Conservation (phyloP, 2,113 vertebrate species). For the Seriola dumerili region DNA sequence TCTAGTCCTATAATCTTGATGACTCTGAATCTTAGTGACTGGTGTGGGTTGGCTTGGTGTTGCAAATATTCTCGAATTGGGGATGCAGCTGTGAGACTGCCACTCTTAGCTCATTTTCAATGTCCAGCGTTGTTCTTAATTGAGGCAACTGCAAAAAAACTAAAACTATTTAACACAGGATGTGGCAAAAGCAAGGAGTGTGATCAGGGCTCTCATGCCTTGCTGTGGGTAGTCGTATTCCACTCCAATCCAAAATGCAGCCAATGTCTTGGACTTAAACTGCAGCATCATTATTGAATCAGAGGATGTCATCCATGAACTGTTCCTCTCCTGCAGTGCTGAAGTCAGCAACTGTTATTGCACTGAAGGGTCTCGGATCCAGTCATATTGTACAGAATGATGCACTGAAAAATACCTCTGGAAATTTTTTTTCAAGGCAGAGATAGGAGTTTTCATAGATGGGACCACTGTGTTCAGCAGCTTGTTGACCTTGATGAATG, state of each 20-base stretch:
- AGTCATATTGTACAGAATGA: background rate
- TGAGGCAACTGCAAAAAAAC: no score
- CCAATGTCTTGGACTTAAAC: no score
- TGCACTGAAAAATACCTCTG: no score
- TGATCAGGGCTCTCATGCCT: no score
- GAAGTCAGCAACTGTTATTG: background rate
- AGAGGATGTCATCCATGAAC: constrained; percentile 1
- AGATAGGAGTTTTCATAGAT: no score
- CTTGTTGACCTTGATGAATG: no score
- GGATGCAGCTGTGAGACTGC: background rate
- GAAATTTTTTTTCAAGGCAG: no score
- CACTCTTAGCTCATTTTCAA: background rate
- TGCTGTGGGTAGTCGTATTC: background rate
- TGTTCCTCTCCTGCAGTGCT: background rate
- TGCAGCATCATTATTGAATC: background rate
- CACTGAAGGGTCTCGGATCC: background rate
- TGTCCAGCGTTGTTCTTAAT: background rate
- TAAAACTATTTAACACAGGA: background rate
- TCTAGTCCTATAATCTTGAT: no score
- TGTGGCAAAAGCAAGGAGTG: background rate
- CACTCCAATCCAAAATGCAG: background rate
- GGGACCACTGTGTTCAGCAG: no score
- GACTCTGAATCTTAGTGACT: no score
- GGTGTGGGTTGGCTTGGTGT: no score
- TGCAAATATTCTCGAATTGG: no score